Evolutionary conservation across 2,888 invertebrate species (phyloP).

Genomic region (Prosopocoilus inquinatus): DNA sequence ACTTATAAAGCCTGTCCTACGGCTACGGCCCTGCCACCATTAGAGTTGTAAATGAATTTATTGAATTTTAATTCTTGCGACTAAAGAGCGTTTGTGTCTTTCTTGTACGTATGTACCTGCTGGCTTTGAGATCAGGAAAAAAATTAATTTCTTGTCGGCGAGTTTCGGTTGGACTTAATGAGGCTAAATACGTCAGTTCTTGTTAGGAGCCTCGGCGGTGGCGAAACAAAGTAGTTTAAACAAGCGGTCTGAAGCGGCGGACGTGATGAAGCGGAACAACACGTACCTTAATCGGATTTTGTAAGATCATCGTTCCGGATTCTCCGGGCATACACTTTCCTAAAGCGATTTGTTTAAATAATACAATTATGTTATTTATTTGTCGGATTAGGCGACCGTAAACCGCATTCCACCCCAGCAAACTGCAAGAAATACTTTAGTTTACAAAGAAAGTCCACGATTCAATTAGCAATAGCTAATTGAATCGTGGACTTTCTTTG

Average conservation of each 20-base stretch:
- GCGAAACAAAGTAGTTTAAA: conserved; percentile 7
- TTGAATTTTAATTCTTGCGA: too few species aligned
- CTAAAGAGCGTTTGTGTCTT: too few species aligned
- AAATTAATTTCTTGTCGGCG: neutral
- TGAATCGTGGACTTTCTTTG: too few species aligned
- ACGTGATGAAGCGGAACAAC: conserved; percentile 11
- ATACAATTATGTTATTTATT: neutral
- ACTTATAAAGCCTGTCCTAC: too few species aligned
- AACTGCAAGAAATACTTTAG: too few species aligned
- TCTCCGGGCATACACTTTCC: conserved; percentile 4
- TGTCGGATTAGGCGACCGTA: neutral
- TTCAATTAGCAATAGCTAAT: too few species aligned
- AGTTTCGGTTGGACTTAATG: neutral
- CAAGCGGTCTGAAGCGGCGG: conserved; percentile 6
- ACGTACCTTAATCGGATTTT: conserved; percentile 12
- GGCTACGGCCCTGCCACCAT: too few species aligned
- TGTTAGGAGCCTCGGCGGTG: neutral
- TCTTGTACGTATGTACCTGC: too few species aligned
- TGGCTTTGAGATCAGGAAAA: too few species aligned
- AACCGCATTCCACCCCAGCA: too few species aligned
- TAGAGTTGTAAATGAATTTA: too few species aligned
- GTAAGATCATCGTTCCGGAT: conserved; percentile 9
- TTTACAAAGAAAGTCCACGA: too few species aligned
- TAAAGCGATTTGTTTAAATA: conserved; percentile 6
- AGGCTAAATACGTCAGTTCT: neutral